Evolutionary conservation across 2,113 vertebrate genomes (phyloP).

Genomic region (Lagenorhynchus albirostris): DNA sequence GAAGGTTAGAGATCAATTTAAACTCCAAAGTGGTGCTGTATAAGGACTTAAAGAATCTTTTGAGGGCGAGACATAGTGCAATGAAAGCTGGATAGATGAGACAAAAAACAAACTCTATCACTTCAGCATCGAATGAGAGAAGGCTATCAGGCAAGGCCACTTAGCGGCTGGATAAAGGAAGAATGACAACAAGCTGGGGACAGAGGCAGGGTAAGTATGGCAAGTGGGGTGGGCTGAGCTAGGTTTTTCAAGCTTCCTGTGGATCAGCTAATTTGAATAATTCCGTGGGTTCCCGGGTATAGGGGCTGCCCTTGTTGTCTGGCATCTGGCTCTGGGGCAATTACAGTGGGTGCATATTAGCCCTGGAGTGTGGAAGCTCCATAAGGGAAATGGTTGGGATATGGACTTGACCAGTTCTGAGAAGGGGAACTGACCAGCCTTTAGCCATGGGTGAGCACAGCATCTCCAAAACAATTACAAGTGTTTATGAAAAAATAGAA

Average conservation of each 20-base stretch:
- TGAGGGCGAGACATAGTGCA: conserved; percentile 6
- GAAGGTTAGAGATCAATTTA: conserved; percentile 55
- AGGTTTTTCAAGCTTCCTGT: background rate
- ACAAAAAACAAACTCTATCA: conserved; percentile 3
- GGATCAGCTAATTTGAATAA: background rate
- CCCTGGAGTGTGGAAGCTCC: background rate
- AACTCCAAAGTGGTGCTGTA: conserved; percentile 42
- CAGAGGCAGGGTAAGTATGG: background rate
- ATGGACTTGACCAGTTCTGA: background rate
- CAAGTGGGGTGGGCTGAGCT: background rate
- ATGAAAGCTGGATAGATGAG: conserved; percentile 30
- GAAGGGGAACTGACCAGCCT: background rate
- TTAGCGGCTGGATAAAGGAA: background rate
- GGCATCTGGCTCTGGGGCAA: background rate
- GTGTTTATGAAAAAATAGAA: background rate
- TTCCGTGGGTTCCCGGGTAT: background rate
- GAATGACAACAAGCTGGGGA: background rate
- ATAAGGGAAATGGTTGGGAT: background rate
- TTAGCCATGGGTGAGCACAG: background rate
- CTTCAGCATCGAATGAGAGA: background rate
- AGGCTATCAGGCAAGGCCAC: background rate
- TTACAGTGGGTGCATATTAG: background rate
- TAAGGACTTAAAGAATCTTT: conserved; percentile 42
- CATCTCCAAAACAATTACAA: background rate
- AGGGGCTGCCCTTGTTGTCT: background rate